These are phyloP conservation scores for Oscheius onirici DNA, from an alignment of 2,888 invertebrate species.

Conservation along the genomic window DNA sequence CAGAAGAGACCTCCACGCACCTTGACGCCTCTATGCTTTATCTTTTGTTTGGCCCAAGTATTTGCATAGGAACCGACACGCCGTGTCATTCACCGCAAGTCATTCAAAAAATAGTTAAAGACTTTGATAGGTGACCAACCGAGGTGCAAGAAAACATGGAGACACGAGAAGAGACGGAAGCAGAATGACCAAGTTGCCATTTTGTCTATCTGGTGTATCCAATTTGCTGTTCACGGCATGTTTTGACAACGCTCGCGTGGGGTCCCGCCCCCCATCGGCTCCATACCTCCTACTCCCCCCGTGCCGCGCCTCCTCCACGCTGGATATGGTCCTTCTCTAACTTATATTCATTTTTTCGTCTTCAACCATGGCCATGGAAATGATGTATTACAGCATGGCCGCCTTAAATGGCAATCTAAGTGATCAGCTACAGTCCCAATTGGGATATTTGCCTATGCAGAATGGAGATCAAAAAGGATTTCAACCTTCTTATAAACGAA, in stretches of 20 bases:
- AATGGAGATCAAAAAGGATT: constrained; percentile 46
- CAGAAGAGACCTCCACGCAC: constrained; percentile 14
- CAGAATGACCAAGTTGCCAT: not conserved
- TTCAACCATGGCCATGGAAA: constrained; percentile 29
- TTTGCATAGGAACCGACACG: constrained; percentile 20
- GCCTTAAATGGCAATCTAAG: constrained; percentile 45
- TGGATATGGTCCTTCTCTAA: constrained; percentile 20
- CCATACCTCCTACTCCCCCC: constrained; percentile 30
- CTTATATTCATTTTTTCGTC: constrained; percentile 21
- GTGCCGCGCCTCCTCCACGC: constrained; percentile 30
- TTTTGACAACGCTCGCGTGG: constrained; percentile 31
- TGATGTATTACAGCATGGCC: constrained; percentile 47
- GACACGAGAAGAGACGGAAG: too few species aligned
- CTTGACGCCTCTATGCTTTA: constrained; percentile 15
- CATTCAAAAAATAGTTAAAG: not conserved
- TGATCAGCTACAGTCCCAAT: constrained; percentile 46
- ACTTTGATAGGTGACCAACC: too few species aligned
- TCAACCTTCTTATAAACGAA: constrained; percentile 55
- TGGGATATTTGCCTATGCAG: constrained; percentile 27
- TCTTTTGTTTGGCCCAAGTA: constrained; percentile 21
- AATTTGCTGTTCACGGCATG: constrained; percentile 33
- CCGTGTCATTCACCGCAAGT: not conserved
- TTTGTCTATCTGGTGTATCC: constrained; percentile 28
- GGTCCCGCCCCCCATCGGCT: constrained; percentile 26
- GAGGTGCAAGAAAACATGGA: too few species aligned